Conservation (phyloP, 2,888 invertebrate genomes). For the Lutraria lutraria region DNA sequence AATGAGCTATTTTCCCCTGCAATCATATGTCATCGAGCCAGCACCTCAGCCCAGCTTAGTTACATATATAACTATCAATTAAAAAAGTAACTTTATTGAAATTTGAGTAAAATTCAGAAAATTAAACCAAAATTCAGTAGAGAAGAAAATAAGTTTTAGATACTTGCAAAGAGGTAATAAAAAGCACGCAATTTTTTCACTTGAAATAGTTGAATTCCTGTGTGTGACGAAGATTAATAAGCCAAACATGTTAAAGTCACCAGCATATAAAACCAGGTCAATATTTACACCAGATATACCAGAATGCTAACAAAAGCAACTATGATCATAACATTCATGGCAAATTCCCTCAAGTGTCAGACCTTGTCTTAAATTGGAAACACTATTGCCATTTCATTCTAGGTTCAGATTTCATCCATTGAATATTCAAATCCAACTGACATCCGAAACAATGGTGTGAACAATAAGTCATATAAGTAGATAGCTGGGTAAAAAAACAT, state of each 20-base stretch:
- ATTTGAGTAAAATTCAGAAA: no score
- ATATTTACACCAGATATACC: not conserved
- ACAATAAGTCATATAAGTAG: constrained; percentile 1
- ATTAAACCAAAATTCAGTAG: no score
- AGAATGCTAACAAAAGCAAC: not conserved
- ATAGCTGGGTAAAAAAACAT: not conserved
- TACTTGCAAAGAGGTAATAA: no score
- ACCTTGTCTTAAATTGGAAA: not conserved
- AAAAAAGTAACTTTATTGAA: no score
- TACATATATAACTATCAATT: no score
- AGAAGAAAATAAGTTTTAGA: no score
- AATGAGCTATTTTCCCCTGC: no score
- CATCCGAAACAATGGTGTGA: not conserved
- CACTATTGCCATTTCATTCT: not conserved
- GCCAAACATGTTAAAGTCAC: not conserved
- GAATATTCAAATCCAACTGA: not conserved
- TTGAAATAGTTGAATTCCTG: no score
- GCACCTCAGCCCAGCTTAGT: no score
- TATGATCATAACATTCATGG: not conserved
- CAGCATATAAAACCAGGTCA: not conserved
- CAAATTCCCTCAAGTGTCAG: not conserved
- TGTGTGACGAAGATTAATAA: not conserved
- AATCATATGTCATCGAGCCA: no score
- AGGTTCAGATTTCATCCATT: not conserved
- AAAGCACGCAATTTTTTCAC: no score